Percentiles rank a stretch among this genome's conserved stretches.
Evolutionary conservation across 1,140 invertebrate genomes (phyloP).

Genomic region (Drosophila suzukii): DNA sequence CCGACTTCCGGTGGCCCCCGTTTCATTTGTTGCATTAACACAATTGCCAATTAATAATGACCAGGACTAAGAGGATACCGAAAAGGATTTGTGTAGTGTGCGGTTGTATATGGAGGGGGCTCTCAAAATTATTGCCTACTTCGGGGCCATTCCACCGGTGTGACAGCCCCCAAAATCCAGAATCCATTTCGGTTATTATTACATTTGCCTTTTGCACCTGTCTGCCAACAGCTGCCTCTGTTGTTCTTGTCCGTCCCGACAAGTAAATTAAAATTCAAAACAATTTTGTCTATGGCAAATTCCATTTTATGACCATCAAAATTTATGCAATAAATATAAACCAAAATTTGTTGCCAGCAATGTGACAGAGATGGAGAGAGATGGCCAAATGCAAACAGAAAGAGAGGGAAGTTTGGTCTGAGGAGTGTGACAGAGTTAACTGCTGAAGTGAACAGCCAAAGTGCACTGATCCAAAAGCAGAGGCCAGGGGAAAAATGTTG

Average conservation of each 20-base stretch:
- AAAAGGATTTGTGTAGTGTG: slow-evolving; percentile 14
- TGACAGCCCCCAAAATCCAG: slow-evolving; percentile 43
- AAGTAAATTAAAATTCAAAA: slow-evolving; percentile 82
- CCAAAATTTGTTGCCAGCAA: slow-evolving; percentile 79
- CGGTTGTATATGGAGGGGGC: not conserved
- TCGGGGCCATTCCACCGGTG: slow-evolving; percentile 15
- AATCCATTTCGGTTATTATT: slow-evolving; percentile 45
- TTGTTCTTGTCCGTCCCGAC: slow-evolving; percentile 38
- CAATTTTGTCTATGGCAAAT: slow-evolving; percentile 73
- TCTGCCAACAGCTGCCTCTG: slow-evolving; percentile 6
- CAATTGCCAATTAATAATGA: slow-evolving; percentile 69
- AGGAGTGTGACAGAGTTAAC: slow-evolving; percentile 25
- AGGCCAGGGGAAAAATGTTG: not conserved
- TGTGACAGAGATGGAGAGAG: slow-evolving; percentile 57
- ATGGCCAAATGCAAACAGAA: slow-evolving; percentile 7
- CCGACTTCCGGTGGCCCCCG: not conserved
- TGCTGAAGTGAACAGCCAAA: slow-evolving; percentile 26
- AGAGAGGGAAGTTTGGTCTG: not conserved
- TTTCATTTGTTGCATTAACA: slow-evolving; percentile 41
- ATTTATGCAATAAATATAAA: slow-evolving; percentile 82
- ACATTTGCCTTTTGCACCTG: slow-evolving; percentile 44
- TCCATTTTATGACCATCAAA: slow-evolving; percentile 77
- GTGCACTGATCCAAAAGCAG: slow-evolving; percentile 26
- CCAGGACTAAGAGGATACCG: slow-evolving; percentile 10
- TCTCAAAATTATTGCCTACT: slow-evolving; percentile 43